Base-by-base conservation (phyloP, 64 coral and sea anemone species). In the Platygyra sinensis region DNA sequence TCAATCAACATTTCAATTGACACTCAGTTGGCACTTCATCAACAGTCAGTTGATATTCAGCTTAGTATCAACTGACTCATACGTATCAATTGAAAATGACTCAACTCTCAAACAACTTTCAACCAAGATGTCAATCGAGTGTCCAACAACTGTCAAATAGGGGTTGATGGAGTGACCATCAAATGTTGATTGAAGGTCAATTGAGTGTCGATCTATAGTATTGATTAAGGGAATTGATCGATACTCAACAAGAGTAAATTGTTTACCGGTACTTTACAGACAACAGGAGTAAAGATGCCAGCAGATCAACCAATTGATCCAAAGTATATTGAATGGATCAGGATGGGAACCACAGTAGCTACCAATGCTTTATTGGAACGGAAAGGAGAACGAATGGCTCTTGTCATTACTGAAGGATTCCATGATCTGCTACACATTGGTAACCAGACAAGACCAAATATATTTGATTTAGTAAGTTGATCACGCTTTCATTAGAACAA, bases 311-410 rank as follows among this genome's bases (percentile, higher is more conserved):
- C 88, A 22, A 89, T 99, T 74, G 91, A 95, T 82, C 91, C 97
- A 74, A 38, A 64, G 3, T 95, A 99, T 31, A 99, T 99, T 28
- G 94, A 99, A 8, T 99, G 93, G 93, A 99, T 99, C 32, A 89
- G 97, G 50, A 99, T 99, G 97, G 97, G 97, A 72, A 98, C 96
- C 30, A 98, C 96, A 15, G 96, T 98, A 24, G 96, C 96, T 33
- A 98, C 96, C 31, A 98, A 98, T 89, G 96, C 96, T 60, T 57
- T 98, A 30, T 82, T 98, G 0, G 96, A 98, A 65, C 90, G 96
- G 24, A 98, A 98, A 57, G 96, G 96, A 24, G 94, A 98, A 61
- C 67, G 91, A 74, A 98, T 98, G 96, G 91, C 96, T 19, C 91
- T 98, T 24, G 94, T 92, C 30, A 94, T 98, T 30, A 98, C 94